phyloP scores from a whole-genome alignment of 2,797 vertebrate genomes.

The Gymnothorax reevesii region DNA sequence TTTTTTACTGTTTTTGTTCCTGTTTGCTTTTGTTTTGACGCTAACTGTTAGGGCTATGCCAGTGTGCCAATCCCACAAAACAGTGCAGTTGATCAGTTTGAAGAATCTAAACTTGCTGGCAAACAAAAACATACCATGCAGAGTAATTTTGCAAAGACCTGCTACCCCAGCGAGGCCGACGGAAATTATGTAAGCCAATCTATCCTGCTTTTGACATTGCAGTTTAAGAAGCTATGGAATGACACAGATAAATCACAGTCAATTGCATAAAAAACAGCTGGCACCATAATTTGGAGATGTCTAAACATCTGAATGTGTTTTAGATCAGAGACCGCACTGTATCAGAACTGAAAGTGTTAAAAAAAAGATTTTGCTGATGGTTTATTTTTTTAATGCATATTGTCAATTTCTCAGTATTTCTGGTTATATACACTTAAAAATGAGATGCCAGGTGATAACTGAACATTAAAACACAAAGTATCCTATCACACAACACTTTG shows the following conservation, averaged over 20 bases:
- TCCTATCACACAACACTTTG: not conserved
- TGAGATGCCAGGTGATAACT: not conserved
- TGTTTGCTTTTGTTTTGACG: not conserved
- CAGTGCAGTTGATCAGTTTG: conserved; percentile 36
- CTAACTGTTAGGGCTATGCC: not conserved
- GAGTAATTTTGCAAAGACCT: not conserved
- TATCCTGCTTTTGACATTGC: conserved; percentile 28
- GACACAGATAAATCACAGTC: not conserved
- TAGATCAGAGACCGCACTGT: not conserved
- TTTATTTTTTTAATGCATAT: too few relatives aligned
- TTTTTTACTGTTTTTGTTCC: not conserved
- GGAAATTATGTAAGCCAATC: conserved; percentile 34
- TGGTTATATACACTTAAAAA: not conserved
- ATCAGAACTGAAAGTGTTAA: not conserved
- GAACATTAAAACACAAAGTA: not conserved
- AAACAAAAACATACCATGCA: conserved; percentile 14
- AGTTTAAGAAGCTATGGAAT: conserved; percentile 27
- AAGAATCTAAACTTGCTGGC: conserved; percentile 27
- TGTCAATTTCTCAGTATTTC: not conserved
- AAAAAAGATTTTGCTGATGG: too few relatives aligned
- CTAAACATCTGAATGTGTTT: not conserved
- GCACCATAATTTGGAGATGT: not conserved
- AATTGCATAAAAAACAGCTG: not conserved
- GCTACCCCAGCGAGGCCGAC: conserved; percentile 16
- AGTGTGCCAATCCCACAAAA: conserved; percentile 17